Conservation (phyloP, 2,113 vertebrate species). For the Calonectris borealis region DNA sequence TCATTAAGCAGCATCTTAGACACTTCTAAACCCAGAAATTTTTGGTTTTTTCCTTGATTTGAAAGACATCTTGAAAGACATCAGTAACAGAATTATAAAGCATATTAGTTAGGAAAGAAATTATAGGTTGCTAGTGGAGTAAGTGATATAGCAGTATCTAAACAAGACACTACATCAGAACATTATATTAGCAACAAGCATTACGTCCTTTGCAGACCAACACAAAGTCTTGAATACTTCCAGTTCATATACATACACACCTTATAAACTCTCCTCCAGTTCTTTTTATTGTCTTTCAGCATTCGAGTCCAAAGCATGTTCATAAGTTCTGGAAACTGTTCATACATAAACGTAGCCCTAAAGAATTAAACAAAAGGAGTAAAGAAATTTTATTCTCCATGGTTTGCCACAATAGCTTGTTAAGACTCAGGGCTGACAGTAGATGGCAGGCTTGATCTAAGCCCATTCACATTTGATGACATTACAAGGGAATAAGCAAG, state of each 20-base stretch:
- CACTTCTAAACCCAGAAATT: neutral
- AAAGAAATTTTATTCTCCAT: neutral
- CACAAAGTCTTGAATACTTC: neutral
- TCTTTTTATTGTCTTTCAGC: constrained; percentile 99
- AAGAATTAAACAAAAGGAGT: constrained; percentile 25
- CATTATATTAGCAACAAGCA: neutral
- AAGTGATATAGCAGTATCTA: neutral
- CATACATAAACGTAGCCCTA: constrained; percentile 97
- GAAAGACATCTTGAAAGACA: neutral
- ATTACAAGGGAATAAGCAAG: neutral
- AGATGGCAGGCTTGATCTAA: constrained; percentile 78
- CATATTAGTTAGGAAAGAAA: neutral
- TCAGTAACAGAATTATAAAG: neutral
- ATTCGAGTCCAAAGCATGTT: constrained; percentile 98
- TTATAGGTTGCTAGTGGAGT: neutral
- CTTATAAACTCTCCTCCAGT: constrained; percentile 99
- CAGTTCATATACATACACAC: constrained; percentile 64
- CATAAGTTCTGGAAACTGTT: constrained; percentile 98
- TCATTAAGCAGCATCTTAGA: neutral
- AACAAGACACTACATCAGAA: neutral
- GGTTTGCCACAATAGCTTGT: constrained; percentile 10
- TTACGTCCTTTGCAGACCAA: neutral
- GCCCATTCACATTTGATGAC: neutral
- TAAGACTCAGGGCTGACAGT: constrained; percentile 55
- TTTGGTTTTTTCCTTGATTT: neutral